These are phyloP conservation scores for Athripsodes cinereus DNA, from an alignment of 2,888 invertebrate species.

Conservation along the genomic window DNA sequence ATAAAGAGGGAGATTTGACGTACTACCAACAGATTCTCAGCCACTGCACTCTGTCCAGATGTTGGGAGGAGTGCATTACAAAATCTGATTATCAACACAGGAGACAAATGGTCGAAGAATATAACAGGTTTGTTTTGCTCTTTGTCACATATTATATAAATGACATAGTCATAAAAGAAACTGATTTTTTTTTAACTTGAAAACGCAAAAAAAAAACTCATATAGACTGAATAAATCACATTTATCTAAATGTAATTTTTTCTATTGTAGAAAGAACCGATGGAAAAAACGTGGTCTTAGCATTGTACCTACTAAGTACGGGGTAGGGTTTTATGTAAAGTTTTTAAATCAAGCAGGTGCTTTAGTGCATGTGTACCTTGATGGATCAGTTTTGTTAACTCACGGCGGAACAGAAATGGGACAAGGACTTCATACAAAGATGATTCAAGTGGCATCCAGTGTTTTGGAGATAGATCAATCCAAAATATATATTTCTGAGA, in stretches of 20 bases:
- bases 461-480: slow-evolving; percentile 62
- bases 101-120: slow-evolving; percentile 53
- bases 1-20: slow-evolving; percentile 69
- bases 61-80: slow-evolving; percentile 72
- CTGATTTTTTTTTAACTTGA: no score
- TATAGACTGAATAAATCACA: no score
- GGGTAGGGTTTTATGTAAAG: slow-evolving; percentile 71
- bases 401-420: slow-evolving; percentile 97
- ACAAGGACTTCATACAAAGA: slow-evolving; percentile 93
- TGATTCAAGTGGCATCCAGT: slow-evolving; percentile 84
- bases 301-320: slow-evolving; percentile 78
- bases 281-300: slow-evolving; percentile 85
- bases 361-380: slow-evolving; percentile 76
- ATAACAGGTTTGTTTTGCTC: slow-evolving; percentile 54
- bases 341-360: slow-evolving; percentile 84
- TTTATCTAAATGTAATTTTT: no score
- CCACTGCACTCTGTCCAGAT: slow-evolving; percentile 66
- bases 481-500: slow-evolving; percentile 76
- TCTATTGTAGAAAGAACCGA: slow-evolving; percentile 58
- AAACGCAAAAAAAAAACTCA: no score
- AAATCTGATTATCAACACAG: slow-evolving; percentile 60
- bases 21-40: slow-evolving; percentile 70
- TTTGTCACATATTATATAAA: no score
- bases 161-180: no score
- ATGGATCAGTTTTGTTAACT: slow-evolving; percentile 81